A percentile compares a stretch with the other conserved stretches of the same genome.
These are phyloP conservation scores for Diploptera punctata DNA, from an alignment of 2,888 invertebrate species.

Conservation along the genomic window DNA sequence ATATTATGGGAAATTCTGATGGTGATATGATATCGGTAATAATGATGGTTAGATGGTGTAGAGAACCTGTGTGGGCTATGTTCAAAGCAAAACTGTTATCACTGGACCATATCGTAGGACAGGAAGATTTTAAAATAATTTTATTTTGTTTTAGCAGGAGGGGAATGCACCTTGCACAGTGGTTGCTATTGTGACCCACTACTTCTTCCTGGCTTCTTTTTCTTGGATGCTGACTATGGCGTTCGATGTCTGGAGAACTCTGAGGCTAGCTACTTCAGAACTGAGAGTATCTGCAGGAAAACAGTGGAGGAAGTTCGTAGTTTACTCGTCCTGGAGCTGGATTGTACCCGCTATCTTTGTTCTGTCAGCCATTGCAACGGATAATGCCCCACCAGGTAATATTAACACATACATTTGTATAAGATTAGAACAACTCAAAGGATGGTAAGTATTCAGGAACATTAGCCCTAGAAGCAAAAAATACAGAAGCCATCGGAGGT, in stretches of 20 bases:
- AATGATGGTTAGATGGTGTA: too few relatives aligned
- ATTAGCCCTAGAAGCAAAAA: too few relatives aligned
- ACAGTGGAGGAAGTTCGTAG: constrained; percentile 53
- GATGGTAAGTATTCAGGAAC: too few relatives aligned
- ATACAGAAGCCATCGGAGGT: too few relatives aligned
- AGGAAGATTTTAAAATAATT: too few relatives aligned
- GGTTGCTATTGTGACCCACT: constrained; percentile 57
- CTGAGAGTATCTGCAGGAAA: constrained; percentile 54
- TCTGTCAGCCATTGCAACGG: constrained; percentile 52
- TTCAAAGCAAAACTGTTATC: too few relatives aligned
- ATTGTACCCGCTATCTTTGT: constrained; percentile 53
- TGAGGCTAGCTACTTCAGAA: constrained; percentile 56
- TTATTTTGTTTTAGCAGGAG: constrained; percentile 37
- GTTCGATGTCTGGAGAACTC: constrained; percentile 58
- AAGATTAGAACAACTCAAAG: too few relatives aligned
- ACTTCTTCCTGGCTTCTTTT: constrained; percentile 60
- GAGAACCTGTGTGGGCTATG: too few relatives aligned
- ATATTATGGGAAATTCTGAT: too few relatives aligned
- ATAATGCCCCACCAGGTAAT: constrained; percentile 46
- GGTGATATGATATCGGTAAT: too few relatives aligned
- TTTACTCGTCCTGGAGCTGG: constrained; percentile 57
- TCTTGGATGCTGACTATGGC: constrained; percentile 63
- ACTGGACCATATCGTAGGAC: too few relatives aligned
- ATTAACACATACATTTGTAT: too few relatives aligned
- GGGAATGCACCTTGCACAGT: constrained; percentile 51